A percentile compares a stretch with the other conserved stretches of the same genome.
These are phyloP conservation scores for Siniperca scherzeri DNA, from an alignment of 2,797 vertebrate genomes.

Conservation along the genomic window DNA sequence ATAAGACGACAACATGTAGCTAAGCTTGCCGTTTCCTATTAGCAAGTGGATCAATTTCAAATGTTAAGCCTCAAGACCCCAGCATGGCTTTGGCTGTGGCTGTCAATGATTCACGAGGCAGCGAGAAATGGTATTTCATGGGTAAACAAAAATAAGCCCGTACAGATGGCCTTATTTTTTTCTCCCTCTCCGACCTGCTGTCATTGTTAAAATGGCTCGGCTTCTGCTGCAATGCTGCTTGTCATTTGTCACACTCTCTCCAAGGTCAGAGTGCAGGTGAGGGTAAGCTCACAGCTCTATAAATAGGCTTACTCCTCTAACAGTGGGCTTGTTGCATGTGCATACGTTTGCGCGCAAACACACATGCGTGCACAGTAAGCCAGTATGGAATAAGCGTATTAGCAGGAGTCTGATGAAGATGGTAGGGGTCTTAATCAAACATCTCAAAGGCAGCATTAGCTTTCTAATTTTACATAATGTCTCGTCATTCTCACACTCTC, in stretches of 20 bases:
- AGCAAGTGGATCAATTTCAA: slow-evolving; percentile 60
- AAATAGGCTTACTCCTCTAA: slow-evolving; percentile 55
- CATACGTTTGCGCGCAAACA: background rate
- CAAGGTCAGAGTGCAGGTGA: slow-evolving; percentile 75
- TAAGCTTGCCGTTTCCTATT: slow-evolving; percentile 62
- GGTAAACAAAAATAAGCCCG: slow-evolving; percentile 64
- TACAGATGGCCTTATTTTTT: slow-evolving; percentile 52
- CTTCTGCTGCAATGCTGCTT: slow-evolving; percentile 59
- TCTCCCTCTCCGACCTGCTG: slow-evolving; percentile 46
- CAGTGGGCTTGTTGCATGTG: slow-evolving; percentile 2
- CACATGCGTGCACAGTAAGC: background rate
- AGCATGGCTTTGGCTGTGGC: slow-evolving; percentile 24
- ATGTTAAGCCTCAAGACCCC: slow-evolving; percentile 56
- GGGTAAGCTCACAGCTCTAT: slow-evolving; percentile 60
- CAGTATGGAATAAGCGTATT: slow-evolving; percentile 38
- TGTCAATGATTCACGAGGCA: slow-evolving; percentile 47
- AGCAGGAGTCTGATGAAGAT: slow-evolving; percentile 59
- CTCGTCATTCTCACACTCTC: background rate
- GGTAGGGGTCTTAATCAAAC: slow-evolving; percentile 57
- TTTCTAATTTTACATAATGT: slow-evolving; percentile 39
- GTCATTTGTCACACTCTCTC: slow-evolving; percentile 69
- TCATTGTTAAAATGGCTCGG: slow-evolving; percentile 56
- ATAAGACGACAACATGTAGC: slow-evolving; percentile 57
- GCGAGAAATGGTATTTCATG: slow-evolving; percentile 61
- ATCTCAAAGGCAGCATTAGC: slow-evolving; percentile 51